Conservation (phyloP, 1,140 invertebrate genomes). For the Amyelois transitella region DNA sequence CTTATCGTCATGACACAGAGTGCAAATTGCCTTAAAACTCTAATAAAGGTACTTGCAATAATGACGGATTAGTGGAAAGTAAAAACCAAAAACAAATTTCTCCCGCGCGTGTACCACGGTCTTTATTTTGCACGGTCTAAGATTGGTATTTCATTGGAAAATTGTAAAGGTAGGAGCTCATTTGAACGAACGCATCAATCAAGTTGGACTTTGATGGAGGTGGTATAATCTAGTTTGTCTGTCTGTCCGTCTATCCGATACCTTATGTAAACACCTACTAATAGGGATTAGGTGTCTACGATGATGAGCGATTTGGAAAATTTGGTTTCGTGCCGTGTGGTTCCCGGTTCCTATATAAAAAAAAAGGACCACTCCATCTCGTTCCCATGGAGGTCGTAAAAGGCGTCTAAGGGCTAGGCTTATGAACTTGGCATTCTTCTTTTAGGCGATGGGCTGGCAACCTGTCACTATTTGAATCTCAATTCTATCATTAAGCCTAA, state of each 20-base stretch:
- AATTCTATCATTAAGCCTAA: no score
- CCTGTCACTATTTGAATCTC: no score
- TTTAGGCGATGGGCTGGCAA: no score
- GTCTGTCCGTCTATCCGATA: constrained; percentile 40
- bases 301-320: not conserved
- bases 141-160: not conserved
- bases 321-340: no score
- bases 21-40: not conserved
- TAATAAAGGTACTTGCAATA: constrained; percentile 8
- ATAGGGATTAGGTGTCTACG: constrained; percentile 48
- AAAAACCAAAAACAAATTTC: constrained; percentile 14
- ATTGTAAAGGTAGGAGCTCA: constrained; percentile 22
- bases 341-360: no score
- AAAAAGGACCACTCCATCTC: no score
- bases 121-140: constrained; percentile 1
- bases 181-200: constrained; percentile 59
- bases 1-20: not conserved
- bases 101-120: not conserved
- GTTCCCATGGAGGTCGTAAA: no score
- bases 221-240: constrained; percentile 65
- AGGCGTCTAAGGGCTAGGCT: no score
- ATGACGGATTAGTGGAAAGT: constrained; percentile 32
- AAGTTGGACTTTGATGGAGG: constrained; percentile 62
- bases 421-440: no score
- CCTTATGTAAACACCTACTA: constrained; percentile 46